phyloP scores from a whole-genome alignment of 2,797 vertebrate species.

The Chelon labrosus region DNA sequence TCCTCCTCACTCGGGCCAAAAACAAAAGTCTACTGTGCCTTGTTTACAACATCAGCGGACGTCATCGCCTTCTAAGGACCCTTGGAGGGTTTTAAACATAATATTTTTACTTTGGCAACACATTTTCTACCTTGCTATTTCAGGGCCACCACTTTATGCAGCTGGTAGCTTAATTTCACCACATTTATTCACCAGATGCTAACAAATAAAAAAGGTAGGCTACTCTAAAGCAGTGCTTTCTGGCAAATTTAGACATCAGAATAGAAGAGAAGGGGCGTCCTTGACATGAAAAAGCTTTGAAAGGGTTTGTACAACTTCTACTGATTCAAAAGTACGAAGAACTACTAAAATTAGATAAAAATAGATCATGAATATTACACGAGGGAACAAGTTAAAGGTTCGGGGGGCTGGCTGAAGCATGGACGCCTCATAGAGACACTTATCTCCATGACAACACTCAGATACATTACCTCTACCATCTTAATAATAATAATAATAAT shows the following conservation, averaged over 20 bases:
- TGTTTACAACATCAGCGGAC: no score
- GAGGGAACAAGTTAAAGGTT: not conserved
- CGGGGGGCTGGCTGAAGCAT: not conserved
- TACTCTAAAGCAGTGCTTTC: not conserved
- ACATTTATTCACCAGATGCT: no score
- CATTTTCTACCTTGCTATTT: no score
- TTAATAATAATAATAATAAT: not conserved
- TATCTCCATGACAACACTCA: slow-evolving; percentile 65
- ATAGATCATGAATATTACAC: not conserved
- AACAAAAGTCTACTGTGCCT: no score
- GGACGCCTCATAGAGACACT: not conserved
- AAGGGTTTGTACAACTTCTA: not conserved
- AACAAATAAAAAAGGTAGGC: not conserved
- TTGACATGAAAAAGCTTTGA: not conserved
- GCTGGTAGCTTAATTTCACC: no score
- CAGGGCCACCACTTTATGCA: no score
- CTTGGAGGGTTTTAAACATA: no score
- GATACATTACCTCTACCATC: slow-evolving; percentile 19
- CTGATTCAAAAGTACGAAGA: no score
- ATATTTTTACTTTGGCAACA: no score
- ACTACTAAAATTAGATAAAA: not conserved
- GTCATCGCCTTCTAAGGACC: no score
- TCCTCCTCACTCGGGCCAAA: no score
- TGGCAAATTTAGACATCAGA: no score
- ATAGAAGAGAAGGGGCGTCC: not conserved